Evolutionary conservation across 1,140 invertebrate genomes (phyloP), one percentile per base, ranked within the genome.

Genomic region (Drosophila saltans): DNA sequence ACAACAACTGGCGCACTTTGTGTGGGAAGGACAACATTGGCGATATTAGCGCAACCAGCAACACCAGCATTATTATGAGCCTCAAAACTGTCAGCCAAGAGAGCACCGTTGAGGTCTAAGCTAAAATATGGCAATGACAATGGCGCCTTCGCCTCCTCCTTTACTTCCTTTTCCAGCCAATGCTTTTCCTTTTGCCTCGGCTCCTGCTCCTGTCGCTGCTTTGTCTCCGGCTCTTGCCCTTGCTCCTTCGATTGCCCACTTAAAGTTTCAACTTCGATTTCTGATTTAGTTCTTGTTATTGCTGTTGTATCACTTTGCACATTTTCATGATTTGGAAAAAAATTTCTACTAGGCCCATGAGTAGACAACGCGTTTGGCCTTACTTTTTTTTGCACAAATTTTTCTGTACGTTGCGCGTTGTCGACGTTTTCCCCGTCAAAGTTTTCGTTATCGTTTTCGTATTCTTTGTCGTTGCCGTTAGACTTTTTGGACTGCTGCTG

Each of bases 321-420:
- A 86, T 83, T 86, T 80, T 83, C 83, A 86, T 73, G 55, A 52
- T 30, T 3, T 45, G 59, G 68, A 78, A 78, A 78, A 78, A 78
- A 78, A 78, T 74, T 64, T 52, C 21, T 40, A 41, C 40, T 63
- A 7, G 45, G 36, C 58, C 61, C 48, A 60, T 65, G 30, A 57
- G 74, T 74, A 68, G 70, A 55, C 57, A 62, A 60, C 33, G 36
- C 66, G 48, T 58, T 73, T 74, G 69, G 61, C 56, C 56, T 66
- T 58, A 24, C 36, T 78, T 83, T 80, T 80, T 80, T 80, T 80
- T 80, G 68, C 80, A 89, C 84, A 78, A 89, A 75, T 72, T 88
- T 89, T 84, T 88, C 80, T 88, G 59, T 90, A 86, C 84, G 80
- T 69, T 57, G 76, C 83, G 83, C 75, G 61, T 60, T 76, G 69